Conservation (phyloP, 2,113 vertebrate species). For the Bubo blakistoni region DNA sequence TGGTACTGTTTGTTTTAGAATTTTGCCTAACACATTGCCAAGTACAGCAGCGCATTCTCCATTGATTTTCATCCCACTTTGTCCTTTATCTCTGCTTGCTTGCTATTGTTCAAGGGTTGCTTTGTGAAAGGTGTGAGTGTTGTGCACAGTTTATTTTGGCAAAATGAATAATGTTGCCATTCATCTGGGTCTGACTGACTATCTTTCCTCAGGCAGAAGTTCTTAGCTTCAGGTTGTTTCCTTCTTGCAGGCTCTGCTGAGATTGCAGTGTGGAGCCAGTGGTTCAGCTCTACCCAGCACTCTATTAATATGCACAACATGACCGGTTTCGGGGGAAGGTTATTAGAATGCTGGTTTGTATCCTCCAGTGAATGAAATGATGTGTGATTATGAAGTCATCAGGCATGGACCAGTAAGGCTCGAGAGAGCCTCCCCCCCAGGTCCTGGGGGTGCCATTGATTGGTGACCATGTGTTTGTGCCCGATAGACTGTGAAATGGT, state of each 20-base stretch:
- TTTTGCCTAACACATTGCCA: background rate
- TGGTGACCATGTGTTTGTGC: constrained; percentile 99
- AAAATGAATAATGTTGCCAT: constrained; percentile 61
- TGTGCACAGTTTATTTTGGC: constrained; percentile 74
- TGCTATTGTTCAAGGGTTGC: constrained; percentile 75
- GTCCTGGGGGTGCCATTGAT: constrained; percentile 99
- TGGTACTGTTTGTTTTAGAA: background rate
- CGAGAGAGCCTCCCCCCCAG: constrained; percentile 84
- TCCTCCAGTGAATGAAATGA: constrained; percentile 94
- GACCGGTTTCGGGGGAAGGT: constrained; percentile 81
- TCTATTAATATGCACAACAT: constrained; percentile 86
- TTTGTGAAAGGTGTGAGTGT: constrained; percentile 69
- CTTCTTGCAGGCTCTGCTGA: constrained; percentile 45
- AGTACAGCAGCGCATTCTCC: background rate
- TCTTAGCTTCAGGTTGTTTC: constrained; percentile 69
- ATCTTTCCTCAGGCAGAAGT: constrained; percentile 66
- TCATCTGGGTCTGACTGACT: constrained; percentile 64
- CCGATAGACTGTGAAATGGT: constrained; percentile 99
- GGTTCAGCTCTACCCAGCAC: constrained; percentile 63
- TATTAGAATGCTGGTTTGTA: constrained; percentile 93
- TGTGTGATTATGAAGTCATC: constrained; percentile 99
- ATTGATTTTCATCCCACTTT: constrained; percentile 47
- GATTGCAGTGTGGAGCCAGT: constrained; percentile 59
- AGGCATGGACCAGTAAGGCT: constrained; percentile 95
- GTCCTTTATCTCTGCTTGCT: constrained; percentile 71